A percentile compares a stretch with the other conserved stretches of the same genome.
Conservation (phyloP, 64 coral and sea anemone genomes). For the Actinia equina region DNA sequence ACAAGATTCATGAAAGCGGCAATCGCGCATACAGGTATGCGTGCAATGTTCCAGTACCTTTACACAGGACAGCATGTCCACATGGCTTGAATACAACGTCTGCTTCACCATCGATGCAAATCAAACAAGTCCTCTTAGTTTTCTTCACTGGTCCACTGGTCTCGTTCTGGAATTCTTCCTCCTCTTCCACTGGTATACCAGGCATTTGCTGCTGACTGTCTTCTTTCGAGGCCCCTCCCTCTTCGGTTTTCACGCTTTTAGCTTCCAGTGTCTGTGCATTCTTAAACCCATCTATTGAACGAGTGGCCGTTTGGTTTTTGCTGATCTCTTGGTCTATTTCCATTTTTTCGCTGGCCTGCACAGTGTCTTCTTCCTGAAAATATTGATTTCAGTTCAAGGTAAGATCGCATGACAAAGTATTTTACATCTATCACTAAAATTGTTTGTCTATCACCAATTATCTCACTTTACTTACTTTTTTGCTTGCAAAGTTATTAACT, state of each 20-base stretch:
- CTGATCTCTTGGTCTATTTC: neutral
- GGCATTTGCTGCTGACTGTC: too few species aligned
- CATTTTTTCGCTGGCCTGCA: neutral
- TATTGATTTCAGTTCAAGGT: neutral
- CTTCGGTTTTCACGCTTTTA: neutral
- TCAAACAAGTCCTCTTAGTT: slow-evolving; percentile 9
- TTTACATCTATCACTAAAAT: neutral
- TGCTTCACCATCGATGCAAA: slow-evolving; percentile 49
- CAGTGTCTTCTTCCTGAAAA: neutral
- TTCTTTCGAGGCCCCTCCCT: too few species aligned
- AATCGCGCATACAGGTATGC: too few species aligned
- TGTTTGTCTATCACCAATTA: too few species aligned
- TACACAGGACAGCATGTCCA: slow-evolving; percentile 41
- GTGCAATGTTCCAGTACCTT: slow-evolving; percentile 17
- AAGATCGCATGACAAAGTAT: too few species aligned
- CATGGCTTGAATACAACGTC: slow-evolving; percentile 46
- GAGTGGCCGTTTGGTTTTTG: neutral
- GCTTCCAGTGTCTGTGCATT: neutral
- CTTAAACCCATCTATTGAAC: neutral
- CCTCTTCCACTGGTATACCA: too few species aligned
- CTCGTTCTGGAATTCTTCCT: neutral
- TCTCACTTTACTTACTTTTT: neutral
- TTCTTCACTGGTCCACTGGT: neutral
- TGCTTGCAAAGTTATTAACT: neutral
- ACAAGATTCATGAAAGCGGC: too few species aligned